phyloP scores from a whole-genome alignment of 2,888 invertebrate species.

The Drosophila robusta region DNA sequence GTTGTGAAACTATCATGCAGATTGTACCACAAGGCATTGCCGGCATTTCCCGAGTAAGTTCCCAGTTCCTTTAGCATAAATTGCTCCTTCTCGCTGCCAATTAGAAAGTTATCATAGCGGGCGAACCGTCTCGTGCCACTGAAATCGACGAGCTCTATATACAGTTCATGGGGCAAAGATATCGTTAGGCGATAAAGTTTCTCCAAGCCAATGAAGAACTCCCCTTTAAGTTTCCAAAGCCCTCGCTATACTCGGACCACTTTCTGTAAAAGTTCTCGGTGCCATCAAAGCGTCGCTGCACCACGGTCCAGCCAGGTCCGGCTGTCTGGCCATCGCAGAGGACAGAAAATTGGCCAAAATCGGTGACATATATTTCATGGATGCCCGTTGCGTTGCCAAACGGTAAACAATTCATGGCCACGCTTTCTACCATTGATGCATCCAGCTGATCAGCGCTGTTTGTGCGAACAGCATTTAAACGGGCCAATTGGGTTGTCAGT shows the following conservation, averaged over 20 bases:
- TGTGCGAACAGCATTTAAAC: not conserved
- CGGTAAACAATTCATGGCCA: slow-evolving; percentile 1
- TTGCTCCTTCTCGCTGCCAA: slow-evolving; percentile 7
- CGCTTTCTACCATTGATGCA: not conserved
- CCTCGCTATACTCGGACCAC: slow-evolving; percentile 8
- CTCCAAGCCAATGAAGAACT: slow-evolving; percentile 24
- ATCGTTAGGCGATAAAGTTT: slow-evolving; percentile 11
- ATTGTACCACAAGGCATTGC: slow-evolving; percentile 5
- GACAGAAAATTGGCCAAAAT: not conserved
- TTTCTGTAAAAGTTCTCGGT: not conserved
- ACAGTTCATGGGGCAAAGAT: slow-evolving; percentile 8
- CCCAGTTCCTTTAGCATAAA: slow-evolving; percentile 10
- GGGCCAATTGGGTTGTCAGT: not conserved
- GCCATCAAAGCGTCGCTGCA: slow-evolving; percentile 22
- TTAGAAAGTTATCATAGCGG: slow-evolving; percentile 7
- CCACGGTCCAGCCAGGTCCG: slow-evolving; percentile 16
- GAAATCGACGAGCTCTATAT: slow-evolving; percentile 7
- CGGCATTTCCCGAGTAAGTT: slow-evolving; percentile 6
- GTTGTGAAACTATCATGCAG: slow-evolving; percentile 5
- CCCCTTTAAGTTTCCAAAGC: slow-evolving; percentile 5
- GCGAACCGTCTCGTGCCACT: not conserved
- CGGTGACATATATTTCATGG: slow-evolving; percentile 4
- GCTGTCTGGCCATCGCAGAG: slow-evolving; percentile 7
- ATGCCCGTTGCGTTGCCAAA: not conserved
- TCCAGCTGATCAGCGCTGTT: not conserved